A percentile compares a stretch with the other conserved stretches of the same genome.
Evolutionary conservation across 2,888 invertebrate species (phyloP).

Genomic region (Heliconius charithonia): DNA sequence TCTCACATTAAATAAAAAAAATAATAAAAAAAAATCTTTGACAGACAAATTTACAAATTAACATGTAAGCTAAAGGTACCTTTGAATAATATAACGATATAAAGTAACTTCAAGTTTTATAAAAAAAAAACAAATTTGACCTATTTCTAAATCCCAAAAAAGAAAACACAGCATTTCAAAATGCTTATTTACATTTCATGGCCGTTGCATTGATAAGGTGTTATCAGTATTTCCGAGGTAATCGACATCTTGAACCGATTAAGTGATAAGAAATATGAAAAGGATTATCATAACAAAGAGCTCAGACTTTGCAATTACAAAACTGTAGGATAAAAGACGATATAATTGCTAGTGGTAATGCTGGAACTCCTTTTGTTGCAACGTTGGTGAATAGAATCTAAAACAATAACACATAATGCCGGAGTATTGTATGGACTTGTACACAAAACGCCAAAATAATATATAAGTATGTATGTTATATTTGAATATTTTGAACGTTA

Average conservation of each 20-base stretch:
- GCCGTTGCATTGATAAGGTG: slow-evolving; percentile 32
- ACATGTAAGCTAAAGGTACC: too few species aligned
- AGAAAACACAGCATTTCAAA: background rate
- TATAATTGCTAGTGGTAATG: background rate
- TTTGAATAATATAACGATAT: too few species aligned
- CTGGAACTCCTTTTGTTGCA: background rate
- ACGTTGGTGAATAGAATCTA: background rate
- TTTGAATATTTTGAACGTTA: background rate
- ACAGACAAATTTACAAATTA: too few species aligned
- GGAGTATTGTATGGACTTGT: background rate
- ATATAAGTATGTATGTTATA: background rate
- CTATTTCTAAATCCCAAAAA: background rate
- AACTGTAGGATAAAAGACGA: slow-evolving; percentile 1
- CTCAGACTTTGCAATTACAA: slow-evolving; percentile 8
- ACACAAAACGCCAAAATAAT: background rate
- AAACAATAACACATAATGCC: background rate
- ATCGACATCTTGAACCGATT: slow-evolving; percentile 34
- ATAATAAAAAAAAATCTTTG: too few species aligned
- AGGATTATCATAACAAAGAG: slow-evolving; percentile 25
- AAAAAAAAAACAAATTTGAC: background rate
- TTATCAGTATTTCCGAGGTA: slow-evolving; percentile 32
- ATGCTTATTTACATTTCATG: slow-evolving; percentile 20
- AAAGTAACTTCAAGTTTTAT: background rate
- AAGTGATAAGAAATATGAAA: slow-evolving; percentile 13
- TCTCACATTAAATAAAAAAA: too few species aligned